Percentiles rank a stretch among this genome's conserved stretches.
phyloP scores from a whole-genome alignment of 2,888 invertebrate genomes.

The Globia sparganii region DNA sequence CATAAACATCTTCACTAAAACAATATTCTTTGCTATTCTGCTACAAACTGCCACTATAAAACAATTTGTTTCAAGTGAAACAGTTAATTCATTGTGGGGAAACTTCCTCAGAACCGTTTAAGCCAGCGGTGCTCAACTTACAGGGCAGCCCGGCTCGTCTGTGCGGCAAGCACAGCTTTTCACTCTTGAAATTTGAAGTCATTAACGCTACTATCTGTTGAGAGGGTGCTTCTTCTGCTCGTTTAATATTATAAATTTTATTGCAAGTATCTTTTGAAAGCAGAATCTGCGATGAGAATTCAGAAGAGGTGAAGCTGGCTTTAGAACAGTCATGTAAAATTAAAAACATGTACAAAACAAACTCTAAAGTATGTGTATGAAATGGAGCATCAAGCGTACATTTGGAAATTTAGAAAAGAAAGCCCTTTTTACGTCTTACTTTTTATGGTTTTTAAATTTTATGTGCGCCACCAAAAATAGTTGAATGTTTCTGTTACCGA shows the following conservation, averaged over 20 bases:
- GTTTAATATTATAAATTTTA: slow-evolving; percentile 24
- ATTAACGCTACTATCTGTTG: slow-evolving; percentile 42
- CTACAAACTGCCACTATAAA: slow-evolving; percentile 20
- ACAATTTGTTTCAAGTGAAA: slow-evolving; percentile 37
- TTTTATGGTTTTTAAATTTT: not conserved
- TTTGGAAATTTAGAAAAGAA: not conserved
- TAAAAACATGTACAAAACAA: not conserved
- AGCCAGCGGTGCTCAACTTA: slow-evolving; percentile 39
- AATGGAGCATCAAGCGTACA: not conserved
- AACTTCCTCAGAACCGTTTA: slow-evolving; percentile 37
- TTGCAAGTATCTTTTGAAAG: not conserved
- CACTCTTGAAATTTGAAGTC: slow-evolving; percentile 38
- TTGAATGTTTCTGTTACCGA: slow-evolving; percentile 10
- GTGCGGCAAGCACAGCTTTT: slow-evolving; percentile 22
- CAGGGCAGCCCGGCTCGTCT: slow-evolving; percentile 26
- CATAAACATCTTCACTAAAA: not conserved
- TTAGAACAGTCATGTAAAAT: not conserved
- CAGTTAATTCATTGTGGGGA: slow-evolving; percentile 32
- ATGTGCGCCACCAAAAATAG: not conserved
- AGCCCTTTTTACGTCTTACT: slow-evolving; percentile 4
- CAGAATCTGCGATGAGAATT: not conserved
- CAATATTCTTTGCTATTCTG: slow-evolving; percentile 10
- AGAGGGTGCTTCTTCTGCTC: slow-evolving; percentile 19
- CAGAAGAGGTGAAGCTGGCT: not conserved
- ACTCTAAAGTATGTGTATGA: not conserved